A percentile compares a stretch with the other conserved stretches of the same genome.
Conservation (phyloP, 2,113 vertebrate genomes). For the Phoxinus phoxinus region DNA sequence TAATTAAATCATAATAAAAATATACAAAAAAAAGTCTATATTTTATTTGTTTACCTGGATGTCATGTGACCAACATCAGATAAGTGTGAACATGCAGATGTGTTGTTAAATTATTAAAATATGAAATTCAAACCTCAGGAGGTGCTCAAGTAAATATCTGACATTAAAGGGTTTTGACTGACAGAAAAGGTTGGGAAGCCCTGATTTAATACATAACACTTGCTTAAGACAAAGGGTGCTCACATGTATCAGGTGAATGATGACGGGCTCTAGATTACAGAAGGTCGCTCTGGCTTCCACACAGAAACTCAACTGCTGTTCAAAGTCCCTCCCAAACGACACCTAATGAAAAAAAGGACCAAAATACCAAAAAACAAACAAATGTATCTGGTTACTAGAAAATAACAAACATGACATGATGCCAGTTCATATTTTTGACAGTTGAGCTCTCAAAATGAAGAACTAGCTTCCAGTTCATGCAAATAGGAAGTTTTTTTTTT, state of each 20-base stretch:
- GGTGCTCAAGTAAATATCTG: not conserved
- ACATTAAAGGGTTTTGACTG: too few species aligned
- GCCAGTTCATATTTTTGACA: not conserved
- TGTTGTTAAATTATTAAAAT: not conserved
- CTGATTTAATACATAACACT: not conserved
- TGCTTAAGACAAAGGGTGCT: constrained; percentile 62
- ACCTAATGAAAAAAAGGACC: constrained; percentile 75
- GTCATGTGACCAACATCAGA: not conserved
- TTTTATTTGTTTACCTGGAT: too few species aligned
- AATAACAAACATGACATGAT: not conserved
- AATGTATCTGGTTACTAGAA: not conserved
- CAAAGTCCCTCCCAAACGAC: constrained; percentile 96
- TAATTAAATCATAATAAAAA: too few species aligned
- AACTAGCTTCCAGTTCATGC: not conserved
- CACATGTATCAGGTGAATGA: constrained; percentile 94
- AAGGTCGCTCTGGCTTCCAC: constrained; percentile 95
- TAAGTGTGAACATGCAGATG: not conserved
- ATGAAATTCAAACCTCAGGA: not conserved
- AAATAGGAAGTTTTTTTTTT: not conserved
- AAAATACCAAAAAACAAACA: not conserved
- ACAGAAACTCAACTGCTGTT: constrained; percentile 97
- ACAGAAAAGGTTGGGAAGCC: not conserved
- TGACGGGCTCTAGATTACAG: constrained; percentile 93
- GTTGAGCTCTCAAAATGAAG: not conserved
- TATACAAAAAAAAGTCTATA: too few species aligned